A percentile compares a stretch with the other conserved stretches of the same genome.
Evolutionary conservation across 1,140 invertebrate genomes (phyloP).

Genomic region (Apocrypta bakeri): DNA sequence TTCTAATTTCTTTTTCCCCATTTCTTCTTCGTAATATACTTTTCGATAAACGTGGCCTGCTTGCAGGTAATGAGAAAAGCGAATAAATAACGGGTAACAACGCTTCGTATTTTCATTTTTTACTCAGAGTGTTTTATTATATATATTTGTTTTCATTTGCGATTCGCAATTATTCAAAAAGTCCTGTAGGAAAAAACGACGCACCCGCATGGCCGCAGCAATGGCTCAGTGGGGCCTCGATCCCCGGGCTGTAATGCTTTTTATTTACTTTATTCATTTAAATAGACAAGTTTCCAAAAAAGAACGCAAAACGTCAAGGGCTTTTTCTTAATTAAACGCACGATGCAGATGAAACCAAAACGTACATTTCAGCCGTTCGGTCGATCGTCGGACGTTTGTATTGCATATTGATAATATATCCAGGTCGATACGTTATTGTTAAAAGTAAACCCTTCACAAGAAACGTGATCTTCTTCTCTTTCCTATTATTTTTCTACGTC

Average conservation of each 20-base stretch:
- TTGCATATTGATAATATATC: constrained; percentile 30
- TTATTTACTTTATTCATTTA: constrained; percentile 17
- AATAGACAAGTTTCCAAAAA: constrained; percentile 28
- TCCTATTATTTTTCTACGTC: constrained; percentile 14
- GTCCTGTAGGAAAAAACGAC: background rate
- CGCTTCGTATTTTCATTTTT: constrained; percentile 21
- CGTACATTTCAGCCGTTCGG: background rate
- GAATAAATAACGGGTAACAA: constrained; percentile 39
- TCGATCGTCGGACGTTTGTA: constrained; percentile 4
- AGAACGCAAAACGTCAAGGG: constrained; percentile 26
- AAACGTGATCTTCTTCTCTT: constrained; percentile 54
- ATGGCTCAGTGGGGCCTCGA: background rate
- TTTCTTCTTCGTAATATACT: no score
- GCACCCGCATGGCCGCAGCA: background rate
- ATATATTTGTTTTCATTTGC: constrained; percentile 19
- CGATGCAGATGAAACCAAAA: background rate
- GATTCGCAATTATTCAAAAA: background rate
- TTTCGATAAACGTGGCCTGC: background rate
- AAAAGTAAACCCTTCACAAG: constrained; percentile 59
- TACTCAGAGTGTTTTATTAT: constrained; percentile 29
- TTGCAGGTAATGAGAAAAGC: constrained; percentile 25
- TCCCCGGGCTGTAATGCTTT: background rate
- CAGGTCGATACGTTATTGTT: constrained; percentile 58
- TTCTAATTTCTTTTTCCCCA: constrained; percentile 27
- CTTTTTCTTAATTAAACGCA: background rate